Conservation (phyloP, 2,888 invertebrate species). For the Rhimphoctona megacephalus region DNA sequence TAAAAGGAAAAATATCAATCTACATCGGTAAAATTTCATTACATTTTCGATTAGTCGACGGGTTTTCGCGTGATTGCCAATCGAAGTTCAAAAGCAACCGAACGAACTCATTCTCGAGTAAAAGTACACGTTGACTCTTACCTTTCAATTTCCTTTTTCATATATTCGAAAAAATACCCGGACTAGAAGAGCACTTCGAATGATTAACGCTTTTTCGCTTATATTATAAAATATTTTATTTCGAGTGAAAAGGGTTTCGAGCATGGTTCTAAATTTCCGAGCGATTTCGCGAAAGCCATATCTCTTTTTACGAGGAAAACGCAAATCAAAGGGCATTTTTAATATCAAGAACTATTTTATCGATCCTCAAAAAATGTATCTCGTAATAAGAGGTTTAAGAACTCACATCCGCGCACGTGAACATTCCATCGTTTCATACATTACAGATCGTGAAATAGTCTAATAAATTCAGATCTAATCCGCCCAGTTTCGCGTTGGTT, state of each 20-base stretch:
- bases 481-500: not conserved
- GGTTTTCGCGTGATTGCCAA: not conserved
- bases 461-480: slow-evolving; percentile 56
- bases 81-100: not conserved
- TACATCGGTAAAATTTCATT: not conserved
- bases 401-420: not conserved
- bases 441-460: slow-evolving; percentile 29
- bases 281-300: not conserved
- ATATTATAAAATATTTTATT: not conserved
- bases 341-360: not conserved
- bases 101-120: not conserved
- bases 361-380: not conserved
- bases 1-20: not conserved
- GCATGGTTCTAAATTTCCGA: not conserved
- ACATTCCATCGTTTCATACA: slow-evolving; percentile 22
- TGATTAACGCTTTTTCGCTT: not conserved
- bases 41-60: not conserved
- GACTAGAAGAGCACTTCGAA: not conserved
- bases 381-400: not conserved
- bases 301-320: not conserved
- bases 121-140: not conserved
- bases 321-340: not conserved
- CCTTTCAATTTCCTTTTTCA: slow-evolving; percentile 14
- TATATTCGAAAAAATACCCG: not conserved
- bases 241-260: not conserved